phyloP scores from a whole-genome alignment of 1,140 invertebrate species.

The Danaus melanippus region DNA sequence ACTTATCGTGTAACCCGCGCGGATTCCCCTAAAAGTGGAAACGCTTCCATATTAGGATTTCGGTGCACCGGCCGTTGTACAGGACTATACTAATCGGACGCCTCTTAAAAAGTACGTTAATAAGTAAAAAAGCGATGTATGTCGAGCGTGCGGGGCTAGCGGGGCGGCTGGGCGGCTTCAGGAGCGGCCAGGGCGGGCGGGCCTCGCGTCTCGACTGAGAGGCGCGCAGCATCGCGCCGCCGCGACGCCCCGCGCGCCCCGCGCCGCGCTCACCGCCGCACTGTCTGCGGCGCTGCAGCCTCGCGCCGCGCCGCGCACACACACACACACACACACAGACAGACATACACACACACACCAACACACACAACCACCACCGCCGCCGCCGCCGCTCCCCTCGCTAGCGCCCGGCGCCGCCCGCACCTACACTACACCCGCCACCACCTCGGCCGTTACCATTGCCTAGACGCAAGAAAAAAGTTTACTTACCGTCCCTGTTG shows the following conservation, averaged over 20 bases:
- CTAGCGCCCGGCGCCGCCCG: constrained; percentile 8
- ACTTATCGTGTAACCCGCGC: constrained; percentile 56
- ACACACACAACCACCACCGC: constrained; percentile 10
- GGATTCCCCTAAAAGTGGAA: constrained; percentile 23
- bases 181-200: constrained; percentile 61
- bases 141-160: constrained; percentile 37
- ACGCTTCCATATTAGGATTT: constrained; percentile 11
- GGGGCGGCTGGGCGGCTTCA: constrained; percentile 52
- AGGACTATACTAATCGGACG: constrained; percentile 12
- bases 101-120: constrained; percentile 8
- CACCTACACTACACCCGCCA: constrained; percentile 20
- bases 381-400: constrained; percentile 11
- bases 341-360: no score
- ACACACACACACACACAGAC: constrained; percentile 16
- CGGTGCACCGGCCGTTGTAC: constrained; percentile 25
- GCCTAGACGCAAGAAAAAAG: constrained; percentile 24
- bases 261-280: constrained; percentile 45
- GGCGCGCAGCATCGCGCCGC: constrained; percentile 68
- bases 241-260: constrained; percentile 40
- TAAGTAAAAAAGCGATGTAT: constrained; percentile 31
- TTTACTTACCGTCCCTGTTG: constrained; percentile 18
- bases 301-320: constrained; percentile 42
- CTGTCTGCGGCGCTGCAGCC: constrained; percentile 57
- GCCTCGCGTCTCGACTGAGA: constrained; percentile 69
- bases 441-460: constrained; percentile 19